Evolutionary conservation across 2,113 vertebrate genomes (phyloP), one percentile per base, ranked within the genome.

Genomic region (Typhlomys cinereus): DNA sequence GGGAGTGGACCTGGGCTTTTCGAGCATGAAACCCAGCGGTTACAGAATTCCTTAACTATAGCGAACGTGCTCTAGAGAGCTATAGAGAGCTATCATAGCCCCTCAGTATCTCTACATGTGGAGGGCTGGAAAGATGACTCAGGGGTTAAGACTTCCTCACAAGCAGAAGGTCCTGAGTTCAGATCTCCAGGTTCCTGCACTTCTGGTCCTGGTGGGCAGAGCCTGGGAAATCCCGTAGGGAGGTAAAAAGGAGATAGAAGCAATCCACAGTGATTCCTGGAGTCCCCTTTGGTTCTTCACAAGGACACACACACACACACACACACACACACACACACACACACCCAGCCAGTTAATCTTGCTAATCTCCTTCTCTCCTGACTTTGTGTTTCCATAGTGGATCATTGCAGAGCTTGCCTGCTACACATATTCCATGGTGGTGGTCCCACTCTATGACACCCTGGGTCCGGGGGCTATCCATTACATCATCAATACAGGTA

Each of bases 391-490:
- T 85, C 88, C 88, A 71, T 91, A 99, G 99, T 99, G 99, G 99
- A 99, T 99, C 97, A 99, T 99, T 95, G 98, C 99, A 0, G 99
- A 99, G 97, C 98, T 99, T 84, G 99, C 99, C 87, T 99, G 99
- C 97, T 99, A 99, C 97, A 99, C 99, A 1, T 99, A 99, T 96
- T 99, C 99, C 83, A 99, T 99, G 99, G 99, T 99, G 96, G 99
- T 99, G 91, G 99, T 99, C 85, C 99, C 99, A 0, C 98, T 99
- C 11, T 99, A 99, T 20, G 99, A 99, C 97, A 99, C 99, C 2
- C 97, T 99, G 41, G 99, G 99, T 54, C 98, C 98, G 2, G 99
- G 99, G n/a, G 98, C 99, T 78, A 99, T 99, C 96, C 98, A 98
- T 82, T 99, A 99, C 97, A 99, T 99, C 93, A 98, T 99, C 79